Conservation (phyloP, 2,888 invertebrate genomes). For the Cephus pulcher region DNA sequence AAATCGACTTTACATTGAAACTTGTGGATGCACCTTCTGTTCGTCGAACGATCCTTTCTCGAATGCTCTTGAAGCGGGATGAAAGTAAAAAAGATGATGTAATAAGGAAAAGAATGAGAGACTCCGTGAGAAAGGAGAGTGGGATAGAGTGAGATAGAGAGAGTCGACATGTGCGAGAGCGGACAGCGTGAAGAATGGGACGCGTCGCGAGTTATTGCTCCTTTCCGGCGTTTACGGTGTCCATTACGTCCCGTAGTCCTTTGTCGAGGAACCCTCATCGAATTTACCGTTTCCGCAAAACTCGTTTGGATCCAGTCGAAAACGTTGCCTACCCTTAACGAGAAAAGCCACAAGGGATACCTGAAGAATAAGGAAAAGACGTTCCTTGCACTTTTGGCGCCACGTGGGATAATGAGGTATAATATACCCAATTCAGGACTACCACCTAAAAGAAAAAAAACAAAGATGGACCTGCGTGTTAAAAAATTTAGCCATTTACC, state of each 20-base stretch:
- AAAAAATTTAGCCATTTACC: background rate
- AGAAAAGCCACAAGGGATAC: constrained; percentile 3
- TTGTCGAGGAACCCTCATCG: constrained; percentile 21
- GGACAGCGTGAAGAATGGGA: constrained; percentile 43
- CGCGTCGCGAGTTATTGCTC: constrained; percentile 53
- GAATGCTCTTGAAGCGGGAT: background rate
- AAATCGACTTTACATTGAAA: background rate
- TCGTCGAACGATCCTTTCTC: background rate
- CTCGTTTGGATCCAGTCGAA: background rate
- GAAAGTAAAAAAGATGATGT: background rate
- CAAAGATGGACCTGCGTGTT: background rate
- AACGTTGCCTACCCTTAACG: constrained; percentile 21
- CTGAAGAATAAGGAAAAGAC: background rate
- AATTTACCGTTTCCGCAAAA: background rate
- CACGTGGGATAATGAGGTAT: background rate
- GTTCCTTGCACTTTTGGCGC: background rate
- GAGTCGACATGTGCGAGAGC: constrained; percentile 37
- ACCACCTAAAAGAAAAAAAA: background rate
- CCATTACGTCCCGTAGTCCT: constrained; percentile 47
- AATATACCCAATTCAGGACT: background rate
- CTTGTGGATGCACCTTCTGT: background rate
- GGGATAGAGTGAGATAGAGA: background rate
- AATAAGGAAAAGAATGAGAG: background rate
- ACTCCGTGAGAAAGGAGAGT: background rate
- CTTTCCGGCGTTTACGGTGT: constrained; percentile 58